Percentiles rank a stretch among this genome's conserved stretches.
phyloP scores from a whole-genome alignment of 2,113 vertebrate genomes.

The Brevimyrus niger region DNA sequence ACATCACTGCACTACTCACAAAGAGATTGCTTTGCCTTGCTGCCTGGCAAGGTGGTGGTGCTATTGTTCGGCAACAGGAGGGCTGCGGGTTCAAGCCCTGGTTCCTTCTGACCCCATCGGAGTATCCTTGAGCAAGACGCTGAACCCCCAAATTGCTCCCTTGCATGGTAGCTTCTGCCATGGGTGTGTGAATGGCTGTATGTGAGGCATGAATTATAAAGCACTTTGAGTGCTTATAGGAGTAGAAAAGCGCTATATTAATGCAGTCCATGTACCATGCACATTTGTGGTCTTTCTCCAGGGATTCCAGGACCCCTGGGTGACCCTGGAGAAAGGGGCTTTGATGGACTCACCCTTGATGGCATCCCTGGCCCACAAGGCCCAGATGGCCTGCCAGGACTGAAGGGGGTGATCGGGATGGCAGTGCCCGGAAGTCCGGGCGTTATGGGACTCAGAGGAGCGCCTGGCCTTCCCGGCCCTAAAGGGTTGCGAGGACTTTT shows the following conservation, averaged over 20 bases:
- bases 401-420: conserved; percentile 40
- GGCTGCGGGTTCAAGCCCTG: too few relatives aligned
- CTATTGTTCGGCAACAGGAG: too few relatives aligned
- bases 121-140: too few relatives aligned
- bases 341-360: conserved; percentile 60
- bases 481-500: conserved; percentile 63
- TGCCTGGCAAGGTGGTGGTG: neutral
- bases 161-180: too few relatives aligned
- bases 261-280: neutral
- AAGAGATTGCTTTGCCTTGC: neutral
- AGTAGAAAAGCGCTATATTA: too few relatives aligned
- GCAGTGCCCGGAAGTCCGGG: conserved; percentile 56
- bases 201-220: too few relatives aligned
- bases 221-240: too few relatives aligned
- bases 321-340: conserved; percentile 61
- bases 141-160: too few relatives aligned
- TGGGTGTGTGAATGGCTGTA: too few relatives aligned
- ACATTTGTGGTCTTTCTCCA: neutral
- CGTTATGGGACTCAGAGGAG: conserved; percentile 61
- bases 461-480: conserved; percentile 63
- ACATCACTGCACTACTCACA: neutral
- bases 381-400: neutral
- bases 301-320: conserved; percentile 68
- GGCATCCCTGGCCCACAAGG: conserved; percentile 72
- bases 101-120: too few relatives aligned